Conservation (phyloP, 2,888 invertebrate species). For the Nudaria mundana region DNA sequence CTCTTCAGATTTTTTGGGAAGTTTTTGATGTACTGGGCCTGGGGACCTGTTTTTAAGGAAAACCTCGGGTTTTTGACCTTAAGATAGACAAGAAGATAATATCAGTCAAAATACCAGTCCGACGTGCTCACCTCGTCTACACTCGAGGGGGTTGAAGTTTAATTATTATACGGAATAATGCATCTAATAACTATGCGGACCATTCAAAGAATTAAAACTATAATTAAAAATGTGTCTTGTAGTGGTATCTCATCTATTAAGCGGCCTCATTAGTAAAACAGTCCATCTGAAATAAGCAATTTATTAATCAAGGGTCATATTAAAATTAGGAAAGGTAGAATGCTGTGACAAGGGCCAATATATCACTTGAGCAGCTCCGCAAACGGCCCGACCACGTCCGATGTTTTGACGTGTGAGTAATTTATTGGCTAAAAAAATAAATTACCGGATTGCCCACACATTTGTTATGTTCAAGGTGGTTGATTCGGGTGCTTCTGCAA, state of each 20-base stretch:
- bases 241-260: constrained; percentile 24
- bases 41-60: too few species aligned
- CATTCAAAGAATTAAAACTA: too few species aligned
- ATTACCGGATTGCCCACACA: constrained; percentile 78
- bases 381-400: constrained; percentile 51
- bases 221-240: constrained; percentile 23
- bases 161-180: too few species aligned
- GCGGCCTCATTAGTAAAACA: constrained; percentile 54
- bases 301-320: constrained; percentile 62
- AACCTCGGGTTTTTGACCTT: too few species aligned
- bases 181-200: too few species aligned
- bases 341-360: constrained; percentile 75
- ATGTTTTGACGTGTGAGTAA: constrained; percentile 79
- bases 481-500: constrained; percentile 76
- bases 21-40: too few species aligned
- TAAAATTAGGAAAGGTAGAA: constrained; percentile 64
- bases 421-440: constrained; percentile 80
- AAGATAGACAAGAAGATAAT: too few species aligned
- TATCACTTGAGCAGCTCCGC: constrained; percentile 63
- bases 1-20: too few species aligned
- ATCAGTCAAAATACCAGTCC: too few species aligned
- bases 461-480: constrained; percentile 73
- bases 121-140: too few species aligned
- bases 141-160: too few species aligned
- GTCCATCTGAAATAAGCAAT: constrained; percentile 52